These are phyloP conservation scores for Connochaetes taurinus DNA, from an alignment of 2,113 vertebrate species.

Conservation along the genomic window DNA sequence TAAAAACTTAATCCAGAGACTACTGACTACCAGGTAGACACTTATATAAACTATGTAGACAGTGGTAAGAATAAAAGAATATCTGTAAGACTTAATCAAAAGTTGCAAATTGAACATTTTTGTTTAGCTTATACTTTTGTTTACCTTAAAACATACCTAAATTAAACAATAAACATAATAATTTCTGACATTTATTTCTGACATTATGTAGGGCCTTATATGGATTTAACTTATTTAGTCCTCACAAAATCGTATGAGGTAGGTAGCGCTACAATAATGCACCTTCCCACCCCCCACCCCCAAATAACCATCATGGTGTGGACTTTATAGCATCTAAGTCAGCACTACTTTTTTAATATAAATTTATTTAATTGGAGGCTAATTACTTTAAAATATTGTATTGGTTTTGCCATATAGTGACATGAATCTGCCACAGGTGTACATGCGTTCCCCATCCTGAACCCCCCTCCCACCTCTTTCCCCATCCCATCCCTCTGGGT, in stretches of 20 bases:
- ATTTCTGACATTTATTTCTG: not conserved
- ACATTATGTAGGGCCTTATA: not conserved
- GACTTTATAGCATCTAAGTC: not conserved
- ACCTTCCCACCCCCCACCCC: accelerated
- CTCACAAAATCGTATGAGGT: not conserved
- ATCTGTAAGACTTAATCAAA: not conserved
- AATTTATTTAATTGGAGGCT: too few species aligned
- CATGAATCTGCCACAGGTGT: too few species aligned
- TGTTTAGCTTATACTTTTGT: not conserved
- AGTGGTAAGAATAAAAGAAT: not conserved
- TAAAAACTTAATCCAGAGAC: not conserved
- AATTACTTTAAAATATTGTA: too few species aligned
- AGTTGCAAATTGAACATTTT: not conserved
- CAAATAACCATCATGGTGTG: accelerated
- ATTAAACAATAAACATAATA: not conserved
- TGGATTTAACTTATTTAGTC: not conserved
- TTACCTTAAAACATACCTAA: not conserved
- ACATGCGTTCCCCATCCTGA: too few species aligned
- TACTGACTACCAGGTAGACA: not conserved
- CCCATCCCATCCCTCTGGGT: too few species aligned
- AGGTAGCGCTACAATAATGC: not conserved
- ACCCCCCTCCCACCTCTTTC: too few species aligned
- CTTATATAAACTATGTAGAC: not conserved
- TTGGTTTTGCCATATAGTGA: too few species aligned
- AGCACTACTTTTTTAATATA: not conserved